Evolutionary conservation across 2,113 vertebrate species (phyloP).

Genomic region (Taxidea taxus): DNA sequence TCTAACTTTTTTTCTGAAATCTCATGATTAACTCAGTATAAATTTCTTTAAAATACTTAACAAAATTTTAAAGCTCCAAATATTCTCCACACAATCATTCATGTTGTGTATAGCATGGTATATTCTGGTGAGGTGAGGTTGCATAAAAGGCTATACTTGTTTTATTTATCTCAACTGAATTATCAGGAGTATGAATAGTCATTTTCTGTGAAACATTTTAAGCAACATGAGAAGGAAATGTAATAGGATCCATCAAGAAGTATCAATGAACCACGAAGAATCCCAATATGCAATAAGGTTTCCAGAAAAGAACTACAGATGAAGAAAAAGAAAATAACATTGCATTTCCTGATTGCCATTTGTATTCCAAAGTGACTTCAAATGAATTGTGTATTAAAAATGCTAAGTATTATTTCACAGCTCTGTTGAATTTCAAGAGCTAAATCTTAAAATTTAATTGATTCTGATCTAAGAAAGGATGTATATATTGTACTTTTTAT

Average conservation of each 20-base stretch:
- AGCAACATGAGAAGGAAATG: conserved; percentile 13
- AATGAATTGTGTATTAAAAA: conserved; percentile 28
- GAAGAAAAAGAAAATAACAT: background rate
- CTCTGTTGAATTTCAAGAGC: conserved; percentile 37
- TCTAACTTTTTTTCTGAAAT: background rate
- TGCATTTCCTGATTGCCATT: background rate
- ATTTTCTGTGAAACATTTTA: conserved; percentile 35
- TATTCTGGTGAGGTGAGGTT: background rate
- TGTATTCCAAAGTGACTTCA: conserved; percentile 33
- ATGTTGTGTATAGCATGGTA: background rate
- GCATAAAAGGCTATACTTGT: background rate
- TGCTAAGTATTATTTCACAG: conserved; percentile 35
- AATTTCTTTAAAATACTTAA: background rate
- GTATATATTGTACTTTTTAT: background rate
- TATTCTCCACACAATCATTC: background rate
- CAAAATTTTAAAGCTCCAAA: background rate
- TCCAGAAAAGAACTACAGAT: background rate
- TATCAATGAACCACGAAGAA: background rate
- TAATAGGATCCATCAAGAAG: conserved; percentile 18
- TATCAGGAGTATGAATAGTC: background rate
- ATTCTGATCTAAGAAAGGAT: background rate
- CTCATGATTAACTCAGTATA: background rate
- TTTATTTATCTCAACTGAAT: background rate
- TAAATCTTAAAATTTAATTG: conserved; percentile 44
- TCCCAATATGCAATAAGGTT: background rate